phyloP scores from a whole-genome alignment of 2,888 invertebrate species.

The Aporophyla nigra region DNA sequence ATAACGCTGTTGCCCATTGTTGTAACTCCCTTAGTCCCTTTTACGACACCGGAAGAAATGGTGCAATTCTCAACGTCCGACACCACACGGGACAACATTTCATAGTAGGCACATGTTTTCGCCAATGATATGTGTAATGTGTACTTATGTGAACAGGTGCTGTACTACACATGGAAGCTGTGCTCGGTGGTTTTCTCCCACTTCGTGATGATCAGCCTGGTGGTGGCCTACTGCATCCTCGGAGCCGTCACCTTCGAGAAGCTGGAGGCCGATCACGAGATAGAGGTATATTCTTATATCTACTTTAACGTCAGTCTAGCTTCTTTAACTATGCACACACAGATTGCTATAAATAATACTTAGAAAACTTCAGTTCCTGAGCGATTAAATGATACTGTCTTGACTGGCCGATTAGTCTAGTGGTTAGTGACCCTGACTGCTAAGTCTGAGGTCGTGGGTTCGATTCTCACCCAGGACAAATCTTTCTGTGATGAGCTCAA shows the following conservation, averaged over 20 bases:
- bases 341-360: not conserved
- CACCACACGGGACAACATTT: too few species aligned
- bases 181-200: conserved; percentile 97
- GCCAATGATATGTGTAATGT: not conserved
- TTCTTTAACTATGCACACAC: not conserved
- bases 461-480: too few species aligned
- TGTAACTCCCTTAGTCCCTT: too few species aligned
- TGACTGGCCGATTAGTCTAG: too few species aligned
- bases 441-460: too few species aligned
- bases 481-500: too few species aligned
- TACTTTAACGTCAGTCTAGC: not conserved
- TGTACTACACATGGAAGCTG: conserved; percentile 94
- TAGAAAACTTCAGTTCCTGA: not conserved
- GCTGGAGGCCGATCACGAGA: conserved; percentile 94
- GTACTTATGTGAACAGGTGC: conserved; percentile 80
- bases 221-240: conserved; percentile 97
- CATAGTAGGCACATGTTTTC: not conserved
- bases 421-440: too few species aligned
- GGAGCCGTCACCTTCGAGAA: conserved; percentile 96
- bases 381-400: too few species aligned
- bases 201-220: conserved; percentile 96
- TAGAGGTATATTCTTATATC: conserved; percentile 88
- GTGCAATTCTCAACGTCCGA: too few species aligned
- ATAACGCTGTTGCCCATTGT: too few species aligned
- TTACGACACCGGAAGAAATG: too few species aligned